Evolutionary conservation across 2,888 invertebrate species (phyloP).

Genomic region (Drosophila monieri): DNA sequence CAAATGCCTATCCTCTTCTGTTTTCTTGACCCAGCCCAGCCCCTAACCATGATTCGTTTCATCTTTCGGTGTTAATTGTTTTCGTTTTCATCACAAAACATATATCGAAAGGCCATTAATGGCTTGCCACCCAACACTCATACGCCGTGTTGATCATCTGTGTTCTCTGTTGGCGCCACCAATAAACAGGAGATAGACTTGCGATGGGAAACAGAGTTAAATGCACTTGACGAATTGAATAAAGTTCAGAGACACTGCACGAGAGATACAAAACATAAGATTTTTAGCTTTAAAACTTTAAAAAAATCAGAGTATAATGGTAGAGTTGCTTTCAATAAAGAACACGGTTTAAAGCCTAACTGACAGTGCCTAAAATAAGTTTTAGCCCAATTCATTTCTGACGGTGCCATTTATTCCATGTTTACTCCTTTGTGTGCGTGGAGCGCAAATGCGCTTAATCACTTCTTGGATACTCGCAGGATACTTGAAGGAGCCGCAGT

Average conservation of each 20-base stretch:
- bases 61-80: conserved; percentile 78
- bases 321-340: not conserved
- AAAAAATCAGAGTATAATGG: no score
- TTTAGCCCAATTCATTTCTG: not conserved
- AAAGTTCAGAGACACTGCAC: not conserved
- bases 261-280: not conserved
- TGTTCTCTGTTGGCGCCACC: conserved; percentile 60
- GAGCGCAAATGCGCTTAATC: conserved; percentile 74
- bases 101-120: conserved; percentile 74
- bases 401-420: conserved; percentile 30
- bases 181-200: conserved; percentile 77
- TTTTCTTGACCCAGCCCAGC: conserved; percentile 35
- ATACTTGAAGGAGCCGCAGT: not conserved
- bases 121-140: conserved; percentile 53
- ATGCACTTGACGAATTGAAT: conserved; percentile 27
- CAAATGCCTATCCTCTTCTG: conserved; percentile 30
- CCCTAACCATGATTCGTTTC: conserved; percentile 63
- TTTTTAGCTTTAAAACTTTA: no score
- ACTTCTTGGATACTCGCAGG: conserved; percentile 49
- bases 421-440: conserved; percentile 47
- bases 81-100: conserved; percentile 74
- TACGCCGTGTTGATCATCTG: conserved; percentile 49
- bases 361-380: not conserved
- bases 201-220: conserved; percentile 46
- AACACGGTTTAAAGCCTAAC: no score